Evolutionary conservation across 2,888 invertebrate genomes (phyloP), one percentile per base, ranked within the genome.

Genomic region (Heliconius ethilla): DNA sequence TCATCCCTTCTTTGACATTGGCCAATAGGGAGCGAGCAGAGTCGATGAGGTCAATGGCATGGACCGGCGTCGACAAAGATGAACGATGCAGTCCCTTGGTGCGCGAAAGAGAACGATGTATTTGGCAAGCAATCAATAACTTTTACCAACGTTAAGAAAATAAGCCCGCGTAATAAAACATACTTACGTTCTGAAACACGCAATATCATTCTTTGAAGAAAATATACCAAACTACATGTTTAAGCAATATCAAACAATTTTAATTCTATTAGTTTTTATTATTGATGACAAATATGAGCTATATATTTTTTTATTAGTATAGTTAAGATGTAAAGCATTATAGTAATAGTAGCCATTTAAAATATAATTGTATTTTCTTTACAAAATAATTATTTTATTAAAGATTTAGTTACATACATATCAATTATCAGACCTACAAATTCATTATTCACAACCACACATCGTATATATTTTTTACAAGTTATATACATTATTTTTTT

Each of bases 21-120:
- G 83, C 93, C 93, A 93, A 93, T 94, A 45, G 87, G 86, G 81
- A 85, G 75, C 55, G 51, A 74, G 83, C 82, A 82, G 82, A 79
- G 81, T 37, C 79, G 81, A 84, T 85, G 87, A 87, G 92, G 91
- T 92, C 93, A 93, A 90, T 90, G 92, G 91, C 92, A 89, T 87
- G 84, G 80, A 82, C 82, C 81, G 82, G 80, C 83, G 80, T 82
- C 70, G 82, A 89, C 83, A 88, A 86, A 81, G 87, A 89, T 62
- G 82, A 80, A 78, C 69, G 70, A 78, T 22, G 27, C 22, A 59
- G 7, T 25, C n/a, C 65, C 22, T 3, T 3, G n/a, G n/a, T 70
- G 76, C 80, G 81, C 69, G 83, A 81, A 40, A 81, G 83, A 90
- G 85, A 85, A 85, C 85, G 87, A 89, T 45, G 84, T 70, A 80